These are phyloP conservation scores for Helostoma temminkii DNA, from an alignment of 2,797 vertebrate genomes.

Conservation along the genomic window DNA sequence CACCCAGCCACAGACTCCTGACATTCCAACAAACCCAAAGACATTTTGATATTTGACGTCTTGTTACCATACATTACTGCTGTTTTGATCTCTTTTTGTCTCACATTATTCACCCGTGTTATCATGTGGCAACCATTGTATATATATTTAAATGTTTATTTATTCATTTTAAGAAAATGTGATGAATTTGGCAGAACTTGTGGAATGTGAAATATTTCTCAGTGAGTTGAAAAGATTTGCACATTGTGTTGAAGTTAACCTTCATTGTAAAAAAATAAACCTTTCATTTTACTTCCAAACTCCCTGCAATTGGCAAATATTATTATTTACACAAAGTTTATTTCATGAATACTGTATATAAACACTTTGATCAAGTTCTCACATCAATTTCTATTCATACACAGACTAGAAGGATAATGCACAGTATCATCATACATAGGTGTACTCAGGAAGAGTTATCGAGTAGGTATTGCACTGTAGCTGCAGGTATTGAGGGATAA, in stretches of 20 bases:
- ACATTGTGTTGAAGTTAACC: constrained; percentile 27
- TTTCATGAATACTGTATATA: neutral
- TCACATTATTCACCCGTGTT: constrained; percentile 23
- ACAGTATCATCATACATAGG: neutral
- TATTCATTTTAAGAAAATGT: constrained; percentile 11
- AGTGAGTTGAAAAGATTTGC: constrained; percentile 46
- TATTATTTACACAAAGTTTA: neutral
- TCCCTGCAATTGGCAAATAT: constrained; percentile 29
- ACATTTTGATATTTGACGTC: constrained; percentile 66
- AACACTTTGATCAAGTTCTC: neutral
- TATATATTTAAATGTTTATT: too few relatives aligned
- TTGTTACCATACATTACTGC: constrained; percentile 67
- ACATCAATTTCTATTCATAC: too few relatives aligned
- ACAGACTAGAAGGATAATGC: neutral
- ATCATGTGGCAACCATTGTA: constrained; percentile 15
- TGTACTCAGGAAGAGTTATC: constrained; percentile 3
- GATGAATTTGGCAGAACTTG: constrained; percentile 46
- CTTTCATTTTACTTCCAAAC: constrained; percentile 35
- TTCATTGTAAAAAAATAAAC: constrained; percentile 33
- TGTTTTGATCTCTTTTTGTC: constrained; percentile 59
- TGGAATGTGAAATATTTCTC: constrained; percentile 47
- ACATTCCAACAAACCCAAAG: constrained; percentile 66
- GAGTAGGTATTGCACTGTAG: constrained; percentile 3
- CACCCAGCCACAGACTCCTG: constrained; percentile 64
- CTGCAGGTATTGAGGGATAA: constrained; percentile 8